Evolutionary conservation across 1,140 invertebrate species (phyloP).

Genomic region (Grapholita molesta): DNA sequence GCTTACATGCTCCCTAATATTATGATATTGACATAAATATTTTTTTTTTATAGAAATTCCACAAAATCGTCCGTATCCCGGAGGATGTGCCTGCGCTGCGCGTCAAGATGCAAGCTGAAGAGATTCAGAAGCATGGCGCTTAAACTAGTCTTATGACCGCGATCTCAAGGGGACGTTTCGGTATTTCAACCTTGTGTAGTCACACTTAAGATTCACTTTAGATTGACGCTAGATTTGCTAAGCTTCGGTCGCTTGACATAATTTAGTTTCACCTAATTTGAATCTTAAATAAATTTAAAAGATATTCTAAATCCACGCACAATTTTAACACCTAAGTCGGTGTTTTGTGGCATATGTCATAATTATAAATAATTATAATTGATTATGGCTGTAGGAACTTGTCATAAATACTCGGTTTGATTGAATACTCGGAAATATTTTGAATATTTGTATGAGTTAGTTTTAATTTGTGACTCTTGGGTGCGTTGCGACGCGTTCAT

Average conservation of each 20-base stretch:
- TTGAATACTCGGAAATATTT: background rate
- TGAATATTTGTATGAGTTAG: background rate
- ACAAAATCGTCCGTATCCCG: conserved; percentile 88
- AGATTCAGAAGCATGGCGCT: conserved; percentile 57
- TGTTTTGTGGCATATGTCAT: conserved; percentile 33
- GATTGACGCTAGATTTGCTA: background rate
- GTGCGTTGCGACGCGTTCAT: conserved; percentile 71
- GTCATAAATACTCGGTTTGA: background rate
- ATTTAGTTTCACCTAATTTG: background rate
- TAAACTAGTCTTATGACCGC: conserved; percentile 29
- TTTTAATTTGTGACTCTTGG: conserved; percentile 29
- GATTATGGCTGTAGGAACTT: background rate
- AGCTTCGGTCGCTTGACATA: too few species aligned
- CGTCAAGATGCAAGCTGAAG: conserved; percentile 85
- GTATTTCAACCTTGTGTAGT: conserved; percentile 1
- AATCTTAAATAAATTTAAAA: conserved; percentile 3
- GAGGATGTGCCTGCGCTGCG: conserved; percentile 86
- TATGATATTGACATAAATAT: too few species aligned
- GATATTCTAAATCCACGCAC: conserved; percentile 42
- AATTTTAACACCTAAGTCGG: conserved; percentile 31
- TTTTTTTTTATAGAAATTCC: conserved; percentile 84
- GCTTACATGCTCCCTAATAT: too few species aligned
- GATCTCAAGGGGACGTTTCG: conserved; percentile 36
- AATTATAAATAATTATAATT: conserved; percentile 26
- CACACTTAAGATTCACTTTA: background rate